Evolutionary conservation across 2,888 invertebrate species (phyloP).

Genomic region (Agrotis puta): DNA sequence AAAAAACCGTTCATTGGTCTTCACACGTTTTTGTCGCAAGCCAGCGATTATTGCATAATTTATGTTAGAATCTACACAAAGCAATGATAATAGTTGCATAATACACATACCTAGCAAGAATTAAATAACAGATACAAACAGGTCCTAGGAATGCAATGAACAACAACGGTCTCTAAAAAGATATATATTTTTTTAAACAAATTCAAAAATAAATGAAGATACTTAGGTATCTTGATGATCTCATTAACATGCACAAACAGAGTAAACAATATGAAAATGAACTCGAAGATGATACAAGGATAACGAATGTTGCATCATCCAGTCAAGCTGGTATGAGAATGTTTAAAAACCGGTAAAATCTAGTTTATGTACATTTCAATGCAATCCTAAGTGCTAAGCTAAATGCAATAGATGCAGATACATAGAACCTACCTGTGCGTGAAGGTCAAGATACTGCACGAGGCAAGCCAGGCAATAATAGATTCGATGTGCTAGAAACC

Average conservation of each 20-base stretch:
- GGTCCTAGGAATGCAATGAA: background rate
- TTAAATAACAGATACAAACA: constrained; percentile 5
- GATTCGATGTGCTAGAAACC: constrained; percentile 12
- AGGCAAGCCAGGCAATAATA: constrained; percentile 25
- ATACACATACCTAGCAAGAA: constrained; percentile 27
- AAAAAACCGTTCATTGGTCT: too few species aligned
- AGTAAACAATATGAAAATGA: constrained; percentile 70
- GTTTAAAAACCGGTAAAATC: constrained; percentile 52
- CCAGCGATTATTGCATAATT: too few species aligned
- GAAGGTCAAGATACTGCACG: constrained; percentile 46
- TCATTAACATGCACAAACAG: constrained; percentile 57
- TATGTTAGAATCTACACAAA: background rate
- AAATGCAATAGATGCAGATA: constrained; percentile 27
- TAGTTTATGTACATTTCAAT: constrained; percentile 61
- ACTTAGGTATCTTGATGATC: background rate
- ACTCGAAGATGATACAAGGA: constrained; percentile 74
- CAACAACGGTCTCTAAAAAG: background rate
- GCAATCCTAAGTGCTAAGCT: constrained; percentile 38
- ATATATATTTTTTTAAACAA: constrained; percentile 9
- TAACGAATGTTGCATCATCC: constrained; percentile 81
- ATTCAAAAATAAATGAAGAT: background rate
- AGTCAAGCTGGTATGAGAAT: constrained; percentile 65
- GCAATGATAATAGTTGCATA: constrained; percentile 15
- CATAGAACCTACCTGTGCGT: constrained; percentile 7
- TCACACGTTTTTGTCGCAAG: too few species aligned